A percentile compares a stretch with the other conserved stretches of the same genome.
phyloP scores from a whole-genome alignment of 2,888 invertebrate species.

The Ophion ventricosus region DNA sequence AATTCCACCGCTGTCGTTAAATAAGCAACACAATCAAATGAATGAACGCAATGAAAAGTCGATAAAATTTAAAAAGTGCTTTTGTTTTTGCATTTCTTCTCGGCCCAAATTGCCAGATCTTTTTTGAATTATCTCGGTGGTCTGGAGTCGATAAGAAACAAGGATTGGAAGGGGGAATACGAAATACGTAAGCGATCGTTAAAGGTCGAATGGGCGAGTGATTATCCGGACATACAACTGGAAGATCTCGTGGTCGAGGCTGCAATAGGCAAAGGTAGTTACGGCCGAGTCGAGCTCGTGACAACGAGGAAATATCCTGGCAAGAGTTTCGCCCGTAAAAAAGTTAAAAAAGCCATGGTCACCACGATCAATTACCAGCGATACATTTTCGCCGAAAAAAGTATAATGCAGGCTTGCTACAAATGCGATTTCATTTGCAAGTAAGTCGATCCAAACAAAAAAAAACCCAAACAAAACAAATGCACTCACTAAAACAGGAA shows the following conservation, averaged over 20 bases:
- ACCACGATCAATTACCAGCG: constrained; percentile 87
- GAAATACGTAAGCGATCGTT: constrained; percentile 63
- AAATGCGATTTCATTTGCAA: constrained; percentile 89
- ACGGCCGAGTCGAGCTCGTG: constrained; percentile 92
- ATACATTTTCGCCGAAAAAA: constrained; percentile 87
- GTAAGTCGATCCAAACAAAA: constrained; percentile 79
- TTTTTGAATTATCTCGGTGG: constrained; percentile 94
- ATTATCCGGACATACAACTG: constrained; percentile 88
- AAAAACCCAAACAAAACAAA: background rate
- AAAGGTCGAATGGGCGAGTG: constrained; percentile 73
- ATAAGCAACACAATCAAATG: background rate
- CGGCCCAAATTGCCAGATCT: constrained; percentile 82
- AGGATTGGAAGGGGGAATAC: constrained; percentile 76
- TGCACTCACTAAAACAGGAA: background rate
- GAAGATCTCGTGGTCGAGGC: constrained; percentile 91
- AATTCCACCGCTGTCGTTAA: background rate
- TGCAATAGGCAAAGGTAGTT: constrained; percentile 95
- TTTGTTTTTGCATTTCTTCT: background rate
- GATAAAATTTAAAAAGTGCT: background rate
- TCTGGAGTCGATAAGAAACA: constrained; percentile 87
- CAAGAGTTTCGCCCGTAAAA: constrained; percentile 86
- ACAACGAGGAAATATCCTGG: constrained; percentile 75
- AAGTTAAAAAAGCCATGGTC: constrained; percentile 87
- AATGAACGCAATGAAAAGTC: background rate
- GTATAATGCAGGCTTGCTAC: constrained; percentile 86